Evolutionary conservation across 2,888 invertebrate genomes (phyloP).

Genomic region (Cosmopolites sordidus): DNA sequence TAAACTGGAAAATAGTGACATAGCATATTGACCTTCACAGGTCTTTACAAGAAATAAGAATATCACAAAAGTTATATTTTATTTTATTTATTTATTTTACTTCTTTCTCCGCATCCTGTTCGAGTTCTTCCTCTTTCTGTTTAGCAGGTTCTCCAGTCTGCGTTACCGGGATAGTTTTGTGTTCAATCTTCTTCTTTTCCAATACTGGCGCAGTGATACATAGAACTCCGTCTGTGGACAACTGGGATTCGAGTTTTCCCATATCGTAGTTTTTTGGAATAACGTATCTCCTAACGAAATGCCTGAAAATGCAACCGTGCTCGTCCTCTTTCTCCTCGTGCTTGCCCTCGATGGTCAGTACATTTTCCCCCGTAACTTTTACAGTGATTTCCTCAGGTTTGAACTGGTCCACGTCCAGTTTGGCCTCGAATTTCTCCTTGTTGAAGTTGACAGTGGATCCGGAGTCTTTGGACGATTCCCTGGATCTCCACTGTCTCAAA

Average conservation of each 20-base stretch:
- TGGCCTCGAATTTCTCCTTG: conserved; percentile 6
- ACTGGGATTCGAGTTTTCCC: conserved; percentile 64
- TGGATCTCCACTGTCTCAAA: conserved; percentile 14
- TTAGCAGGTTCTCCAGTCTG: conserved; percentile 1
- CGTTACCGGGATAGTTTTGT: neutral
- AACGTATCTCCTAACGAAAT: conserved; percentile 70
- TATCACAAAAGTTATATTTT: too few relatives aligned
- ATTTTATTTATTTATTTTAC: too few relatives aligned
- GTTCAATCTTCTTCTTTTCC: conserved; percentile 39
- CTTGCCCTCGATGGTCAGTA: conserved; percentile 71
- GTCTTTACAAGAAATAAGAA: too few relatives aligned
- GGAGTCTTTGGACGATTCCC: conserved; percentile 6
- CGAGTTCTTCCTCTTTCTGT: neutral
- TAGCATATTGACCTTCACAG: too few relatives aligned
- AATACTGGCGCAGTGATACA: conserved; percentile 61
- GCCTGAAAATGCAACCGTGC: conserved; percentile 70
- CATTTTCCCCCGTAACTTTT: conserved; percentile 62
- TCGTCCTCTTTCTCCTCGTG: conserved; percentile 72
- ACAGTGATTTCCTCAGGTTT: conserved; percentile 70
- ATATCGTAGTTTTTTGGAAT: conserved; percentile 72
- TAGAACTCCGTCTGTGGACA: conserved; percentile 73
- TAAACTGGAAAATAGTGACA: too few relatives aligned
- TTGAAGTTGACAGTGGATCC: conserved; percentile 8
- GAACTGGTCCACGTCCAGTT: conserved; percentile 5
- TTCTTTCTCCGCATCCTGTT: too few relatives aligned